phyloP scores from a whole-genome alignment of 2,113 vertebrate species.

The Percina caprodes region DNA sequence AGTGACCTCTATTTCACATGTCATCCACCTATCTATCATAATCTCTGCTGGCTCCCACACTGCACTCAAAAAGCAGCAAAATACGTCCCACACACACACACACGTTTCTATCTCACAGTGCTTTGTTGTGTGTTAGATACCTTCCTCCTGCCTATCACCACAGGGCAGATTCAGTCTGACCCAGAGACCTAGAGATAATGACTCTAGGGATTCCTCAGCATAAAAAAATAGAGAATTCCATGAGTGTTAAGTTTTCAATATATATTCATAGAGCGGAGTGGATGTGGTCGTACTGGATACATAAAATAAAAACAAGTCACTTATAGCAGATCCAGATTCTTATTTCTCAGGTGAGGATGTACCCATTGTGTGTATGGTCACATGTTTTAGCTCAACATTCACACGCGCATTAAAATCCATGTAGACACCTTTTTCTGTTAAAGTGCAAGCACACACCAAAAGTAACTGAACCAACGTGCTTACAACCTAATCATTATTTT shows the following conservation, averaged over 20 bases:
- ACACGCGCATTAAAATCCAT: background rate
- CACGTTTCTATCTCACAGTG: constrained; percentile 4
- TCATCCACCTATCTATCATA: constrained; percentile 26
- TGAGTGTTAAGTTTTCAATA: constrained; percentile 32
- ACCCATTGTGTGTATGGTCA: background rate
- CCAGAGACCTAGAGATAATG: constrained; percentile 41
- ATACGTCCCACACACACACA: background rate
- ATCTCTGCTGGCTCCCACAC: background rate
- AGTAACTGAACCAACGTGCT: background rate
- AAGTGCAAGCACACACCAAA: background rate
- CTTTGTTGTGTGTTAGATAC: constrained; percentile 23
- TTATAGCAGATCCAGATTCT: background rate
- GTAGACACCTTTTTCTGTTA: background rate
- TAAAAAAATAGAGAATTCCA: constrained; percentile 16
- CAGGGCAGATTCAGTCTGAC: constrained; percentile 21
- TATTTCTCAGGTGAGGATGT: background rate
- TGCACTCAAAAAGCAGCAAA: background rate
- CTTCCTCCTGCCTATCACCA: constrained; percentile 23
- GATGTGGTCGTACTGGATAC: background rate
- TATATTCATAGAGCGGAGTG: constrained; percentile 36
- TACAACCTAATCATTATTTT: background rate
- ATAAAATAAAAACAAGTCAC: constrained; percentile 20
- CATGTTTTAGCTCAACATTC: background rate
- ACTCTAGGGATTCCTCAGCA: constrained; percentile 23
- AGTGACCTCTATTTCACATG: constrained; percentile 45